Base-by-base conservation (phyloP, 2,888 invertebrate genomes). In the Phanerotoma sp. region DNA sequence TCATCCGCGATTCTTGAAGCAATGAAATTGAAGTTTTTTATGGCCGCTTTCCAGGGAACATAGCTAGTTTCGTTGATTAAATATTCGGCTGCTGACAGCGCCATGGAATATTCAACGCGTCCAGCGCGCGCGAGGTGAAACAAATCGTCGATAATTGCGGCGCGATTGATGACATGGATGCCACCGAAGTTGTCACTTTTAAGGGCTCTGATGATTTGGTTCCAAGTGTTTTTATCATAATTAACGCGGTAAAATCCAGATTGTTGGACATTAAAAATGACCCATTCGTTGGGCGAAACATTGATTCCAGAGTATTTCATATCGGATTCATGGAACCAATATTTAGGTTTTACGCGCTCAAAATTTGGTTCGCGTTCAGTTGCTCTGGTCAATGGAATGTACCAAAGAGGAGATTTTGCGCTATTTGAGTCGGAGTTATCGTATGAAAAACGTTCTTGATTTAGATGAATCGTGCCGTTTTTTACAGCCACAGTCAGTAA, bases 261-360 rank as follows among this genome's bases (percentile, higher is more conserved):
- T 76, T 89, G 82, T 63, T 89, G 84, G 2, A 86, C 76, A 66
- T 91, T 91, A 73, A 90, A 86, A 35, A 91, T 78, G 16, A 89
- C 73, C 89, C 90, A 91, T 56, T 86, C 79, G 15, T 83, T 75
- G 1, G 32, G 22, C 5, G 41, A 21, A 1, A 66, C 4, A 1
- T 52, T 0, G 5, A 62, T 48, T 10, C 21, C 30, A 3, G 22
- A 40, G n/a, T n/a, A n/a, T n/a, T n/a, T 1, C 5, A 48, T 50
- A 51, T 18, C 10, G 25, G 20, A 11, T 42, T 45, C n/a, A n/a
- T n/a, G n/a, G 4, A 62, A 30, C 62, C 62, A 62, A 53, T 48
- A 54, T 37, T 56, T 56, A 6, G 57, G 60, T 28, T 16, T 41
- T n/a, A 80, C 69, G 2, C 73, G 65, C 1, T 61, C 16, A 48